phyloP scores from a whole-genome alignment of 2,797 vertebrate species.

The Sebastes vulpes region DNA sequence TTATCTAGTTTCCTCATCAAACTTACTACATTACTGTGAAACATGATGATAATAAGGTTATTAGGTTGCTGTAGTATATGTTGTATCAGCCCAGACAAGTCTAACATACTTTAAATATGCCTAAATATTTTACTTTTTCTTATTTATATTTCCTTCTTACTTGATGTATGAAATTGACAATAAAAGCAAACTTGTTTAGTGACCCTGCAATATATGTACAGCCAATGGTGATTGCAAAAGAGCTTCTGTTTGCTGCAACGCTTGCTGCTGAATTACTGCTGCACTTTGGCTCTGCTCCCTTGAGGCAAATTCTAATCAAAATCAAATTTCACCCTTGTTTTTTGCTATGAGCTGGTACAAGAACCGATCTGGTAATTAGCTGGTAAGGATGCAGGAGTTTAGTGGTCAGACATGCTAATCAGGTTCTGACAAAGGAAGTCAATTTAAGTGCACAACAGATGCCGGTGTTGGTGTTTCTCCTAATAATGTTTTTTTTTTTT shows the following conservation, averaged over 20 bases:
- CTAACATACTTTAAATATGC: neutral
- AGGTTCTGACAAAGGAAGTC: neutral
- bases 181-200: neutral
- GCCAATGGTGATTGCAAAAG: neutral
- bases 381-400: conserved; percentile 38
- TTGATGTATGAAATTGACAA: neutral
- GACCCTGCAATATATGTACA: neutral
- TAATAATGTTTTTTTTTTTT: neutral
- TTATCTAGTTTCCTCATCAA: neutral
- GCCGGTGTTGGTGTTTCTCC: neutral
- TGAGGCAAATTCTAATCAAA: conserved; percentile 39
- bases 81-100: neutral
- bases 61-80: neutral
- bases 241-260: neutral
- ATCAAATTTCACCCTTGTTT: conserved; percentile 54
- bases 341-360: conserved; percentile 40
- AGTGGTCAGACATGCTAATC: conserved; percentile 49
- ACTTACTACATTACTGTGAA: neutral
- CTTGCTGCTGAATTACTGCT: conserved; percentile 18
- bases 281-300: conserved; percentile 32
- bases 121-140: neutral
- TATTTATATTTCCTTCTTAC: neutral
- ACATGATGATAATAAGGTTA: neutral
- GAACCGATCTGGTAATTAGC: conserved; percentile 49
- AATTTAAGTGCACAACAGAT: neutral